Conservation (phyloP, 2,888 invertebrate genomes). For the Nomada hirtipes region DNA sequence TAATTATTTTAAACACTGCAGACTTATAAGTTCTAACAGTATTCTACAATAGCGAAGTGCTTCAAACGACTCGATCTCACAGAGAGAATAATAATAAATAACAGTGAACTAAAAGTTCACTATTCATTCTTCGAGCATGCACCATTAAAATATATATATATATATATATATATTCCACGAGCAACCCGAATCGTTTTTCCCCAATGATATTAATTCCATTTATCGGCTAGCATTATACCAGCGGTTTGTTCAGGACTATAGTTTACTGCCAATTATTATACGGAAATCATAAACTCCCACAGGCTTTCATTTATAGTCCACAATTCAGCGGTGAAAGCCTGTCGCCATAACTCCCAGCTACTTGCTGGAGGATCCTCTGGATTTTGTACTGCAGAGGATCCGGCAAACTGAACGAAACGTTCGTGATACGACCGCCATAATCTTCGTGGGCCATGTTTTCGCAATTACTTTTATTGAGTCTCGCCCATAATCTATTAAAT, state of each 20-base stretch:
- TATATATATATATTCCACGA: too few relatives aligned
- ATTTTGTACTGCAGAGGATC: conserved; percentile 3
- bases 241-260: background rate
- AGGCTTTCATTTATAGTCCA: conserved; percentile 34
- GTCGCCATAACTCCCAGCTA: conserved; percentile 15
- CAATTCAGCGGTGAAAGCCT: conserved; percentile 25
- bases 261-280: conserved; percentile 27
- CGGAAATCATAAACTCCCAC: conserved; percentile 48
- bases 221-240: background rate
- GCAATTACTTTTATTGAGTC: conserved; percentile 56
- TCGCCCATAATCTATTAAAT: conserved; percentile 61
- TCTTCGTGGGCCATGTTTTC: conserved; percentile 45
- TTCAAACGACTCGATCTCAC: too few relatives aligned
- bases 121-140: too few relatives aligned
- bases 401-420: conserved; percentile 43
- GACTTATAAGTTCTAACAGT: too few relatives aligned
- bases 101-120: too few relatives aligned
- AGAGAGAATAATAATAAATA: too few relatives aligned
- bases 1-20: too few relatives aligned
- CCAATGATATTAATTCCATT: background rate
- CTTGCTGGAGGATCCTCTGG: background rate
- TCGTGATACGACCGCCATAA: conserved; percentile 56
- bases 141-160: too few relatives aligned
- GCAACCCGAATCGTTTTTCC: background rate
- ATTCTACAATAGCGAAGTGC: too few relatives aligned